Base-by-base conservation (phyloP, 1,140 invertebrate genomes). In the Holcopasites calliopsidis region DNA sequence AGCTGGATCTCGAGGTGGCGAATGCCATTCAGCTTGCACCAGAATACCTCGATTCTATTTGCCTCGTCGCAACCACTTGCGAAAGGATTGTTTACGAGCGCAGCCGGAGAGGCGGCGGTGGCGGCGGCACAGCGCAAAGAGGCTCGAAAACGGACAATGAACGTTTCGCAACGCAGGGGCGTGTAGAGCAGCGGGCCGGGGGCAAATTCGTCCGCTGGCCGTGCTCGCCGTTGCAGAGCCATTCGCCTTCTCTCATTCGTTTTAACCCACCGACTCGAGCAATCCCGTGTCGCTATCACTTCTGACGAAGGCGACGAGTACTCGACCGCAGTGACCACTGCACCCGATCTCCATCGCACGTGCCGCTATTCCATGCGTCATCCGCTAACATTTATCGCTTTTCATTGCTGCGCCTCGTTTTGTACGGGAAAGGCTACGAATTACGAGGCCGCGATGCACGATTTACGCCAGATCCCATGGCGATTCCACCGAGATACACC, bases 231-330 rank as follows among this genome's bases (percentile, higher is more conserved):
- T 40, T 62, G 69, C 8, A 2, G 31, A 47, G 55, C 58, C 70
- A 35, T 54, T 73, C 70, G 70, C 60, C 70, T 65, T 73, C 65
- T 76, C 73, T 21, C 38, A 60, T 49, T 76, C 60, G 52, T 50
- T 62, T 70, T 70, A 40, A 33, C 69, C 60, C 55, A 26, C 8
- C 49, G 57, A 44, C 23, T n/a, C n/a, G 40, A 38, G 18, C 55
- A 42, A 23, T 38, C 49, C 58, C 58, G 49, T 44, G 69, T 73
- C 73, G 66, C 65, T 77, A 66, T 61, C 55, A 26, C 57, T 79
- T 80, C 42, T 50, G 58, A 61, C 26, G 52, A 33, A 61, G 42
- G 35, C 66, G 42, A 73, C 60, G 70, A 65, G 57, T n/a, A 64
- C 75, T 77, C 38, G 61, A 35, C 38, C 44, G n/a, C 26, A 26